Percentiles rank a stretch among this genome's conserved stretches.
phyloP scores from a whole-genome alignment of 2,113 vertebrate species.

The Pholis gunnellus region DNA sequence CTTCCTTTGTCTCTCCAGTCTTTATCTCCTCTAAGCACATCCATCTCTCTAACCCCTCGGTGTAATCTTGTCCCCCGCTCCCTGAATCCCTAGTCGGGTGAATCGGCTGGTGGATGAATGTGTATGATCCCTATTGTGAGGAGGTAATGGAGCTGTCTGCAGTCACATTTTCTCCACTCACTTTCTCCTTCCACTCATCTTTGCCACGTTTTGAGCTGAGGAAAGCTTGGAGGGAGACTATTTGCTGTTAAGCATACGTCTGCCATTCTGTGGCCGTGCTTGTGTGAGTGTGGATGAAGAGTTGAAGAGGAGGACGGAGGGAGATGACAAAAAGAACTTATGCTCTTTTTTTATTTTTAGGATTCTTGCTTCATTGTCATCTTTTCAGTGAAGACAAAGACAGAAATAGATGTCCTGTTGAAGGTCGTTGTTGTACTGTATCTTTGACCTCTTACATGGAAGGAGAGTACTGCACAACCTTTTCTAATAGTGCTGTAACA shows the following conservation, averaged over 20 bases:
- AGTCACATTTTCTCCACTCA: background rate
- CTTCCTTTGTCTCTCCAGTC: constrained; percentile 40
- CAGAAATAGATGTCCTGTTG: background rate
- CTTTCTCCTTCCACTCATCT: constrained; percentile 42
- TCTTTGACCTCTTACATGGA: background rate
- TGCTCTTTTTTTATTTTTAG: background rate
- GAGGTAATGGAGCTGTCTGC: constrained; percentile 74
- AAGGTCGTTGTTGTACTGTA: background rate
- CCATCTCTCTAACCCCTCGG: constrained; percentile 48
- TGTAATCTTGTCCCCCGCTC: constrained; percentile 60
- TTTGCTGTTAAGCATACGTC: constrained; percentile 6
- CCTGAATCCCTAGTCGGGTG: constrained; percentile 45
- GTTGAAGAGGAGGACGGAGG: constrained; percentile 6
- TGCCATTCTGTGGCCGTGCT: constrained; percentile 3
- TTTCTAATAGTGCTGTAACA: background rate
- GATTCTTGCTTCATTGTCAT: background rate
- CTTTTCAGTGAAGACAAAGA: background rate
- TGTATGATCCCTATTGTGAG: constrained; percentile 72
- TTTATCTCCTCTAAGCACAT: constrained; percentile 59
- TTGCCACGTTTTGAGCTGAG: constrained; percentile 17
- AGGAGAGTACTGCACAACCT: background rate
- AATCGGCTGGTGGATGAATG: constrained; percentile 59
- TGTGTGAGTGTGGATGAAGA: constrained; percentile 16
- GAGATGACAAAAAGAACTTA: background rate
- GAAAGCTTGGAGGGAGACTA: constrained; percentile 14